Evolutionary conservation across 2,113 vertebrate species (phyloP).

Genomic region (Sciurus niger): DNA sequence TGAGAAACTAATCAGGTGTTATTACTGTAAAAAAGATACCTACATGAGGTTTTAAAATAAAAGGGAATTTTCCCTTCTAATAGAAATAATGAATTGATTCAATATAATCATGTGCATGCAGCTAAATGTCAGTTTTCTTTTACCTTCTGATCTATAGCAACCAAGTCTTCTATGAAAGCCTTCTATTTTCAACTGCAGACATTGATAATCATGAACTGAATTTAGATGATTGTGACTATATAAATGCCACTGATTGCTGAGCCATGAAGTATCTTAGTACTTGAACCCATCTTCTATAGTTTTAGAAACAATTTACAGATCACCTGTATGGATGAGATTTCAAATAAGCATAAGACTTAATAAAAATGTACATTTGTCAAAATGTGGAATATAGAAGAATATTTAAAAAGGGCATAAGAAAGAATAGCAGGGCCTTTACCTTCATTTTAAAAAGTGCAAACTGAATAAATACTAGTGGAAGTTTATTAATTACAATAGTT

Average conservation of each 20-base stretch:
- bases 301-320: slow-evolving; percentile 53
- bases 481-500: not conserved
- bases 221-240: slow-evolving; percentile 30
- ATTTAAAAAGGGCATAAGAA: not conserved
- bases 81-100: slow-evolving; percentile 16
- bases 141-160: slow-evolving; percentile 34
- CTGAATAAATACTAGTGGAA: slow-evolving; percentile 2
- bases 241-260: slow-evolving; percentile 20
- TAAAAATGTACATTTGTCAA: slow-evolving; percentile 18
- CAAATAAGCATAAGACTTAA: slow-evolving; percentile 14
- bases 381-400: not conserved
- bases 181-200: slow-evolving; percentile 36
- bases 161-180: not conserved
- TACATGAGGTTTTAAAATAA: slow-evolving; percentile 52
- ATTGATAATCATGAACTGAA: slow-evolving; percentile 31
- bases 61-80: not conserved
- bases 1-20: not conserved
- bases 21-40: not conserved
- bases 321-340: not conserved
- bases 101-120: not conserved
- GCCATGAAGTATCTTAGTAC: not conserved
- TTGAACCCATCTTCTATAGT: not conserved
- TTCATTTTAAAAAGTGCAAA: slow-evolving; percentile 27
- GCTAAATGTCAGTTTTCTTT: slow-evolving; percentile 40
- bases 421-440: not conserved